Conservation (phyloP, 2,888 invertebrate genomes). For the Stenoptilia bipunctidactyla region DNA sequence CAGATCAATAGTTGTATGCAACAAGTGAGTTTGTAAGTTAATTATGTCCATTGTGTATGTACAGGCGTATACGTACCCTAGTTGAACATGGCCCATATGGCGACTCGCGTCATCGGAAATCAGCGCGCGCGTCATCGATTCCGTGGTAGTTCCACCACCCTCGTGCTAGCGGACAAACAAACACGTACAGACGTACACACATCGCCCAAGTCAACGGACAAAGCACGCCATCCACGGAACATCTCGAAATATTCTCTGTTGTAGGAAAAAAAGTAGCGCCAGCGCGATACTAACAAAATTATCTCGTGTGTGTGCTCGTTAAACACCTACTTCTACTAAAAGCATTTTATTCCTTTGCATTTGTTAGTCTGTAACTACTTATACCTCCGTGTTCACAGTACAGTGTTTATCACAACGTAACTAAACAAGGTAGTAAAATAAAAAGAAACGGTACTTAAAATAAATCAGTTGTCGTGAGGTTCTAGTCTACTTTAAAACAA, state of each 20-base stretch:
- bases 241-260: slow-evolving; percentile 40
- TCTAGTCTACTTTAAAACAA: slow-evolving; percentile 41
- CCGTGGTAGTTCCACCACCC: slow-evolving; percentile 92
- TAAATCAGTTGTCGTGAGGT: slow-evolving; percentile 28
- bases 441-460: slow-evolving; percentile 15
- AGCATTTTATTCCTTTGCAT: slow-evolving; percentile 32
- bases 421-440: slow-evolving; percentile 26
- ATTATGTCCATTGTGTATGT: slow-evolving; percentile 41
- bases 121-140: slow-evolving; percentile 95
- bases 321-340: slow-evolving; percentile 31
- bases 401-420: slow-evolving; percentile 33
- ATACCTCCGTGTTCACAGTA: slow-evolving; percentile 36
- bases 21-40: background rate
- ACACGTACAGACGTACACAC: slow-evolving; percentile 61
- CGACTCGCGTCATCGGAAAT: slow-evolving; percentile 93
- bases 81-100: slow-evolving; percentile 92
- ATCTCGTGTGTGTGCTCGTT: slow-evolving; percentile 27
- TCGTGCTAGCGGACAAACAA: slow-evolving; percentile 86
- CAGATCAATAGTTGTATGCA: background rate
- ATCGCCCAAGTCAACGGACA: slow-evolving; percentile 47
- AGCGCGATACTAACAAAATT: slow-evolving; percentile 34
- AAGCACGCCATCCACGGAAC: slow-evolving; percentile 25
- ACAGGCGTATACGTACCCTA: slow-evolving; percentile 89
- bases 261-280: slow-evolving; percentile 69
- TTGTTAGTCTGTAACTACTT: slow-evolving; percentile 55